Evolutionary conservation across 2,797 vertebrate genomes (phyloP).

Genomic region (Pipistrellus pygmaeus): DNA sequence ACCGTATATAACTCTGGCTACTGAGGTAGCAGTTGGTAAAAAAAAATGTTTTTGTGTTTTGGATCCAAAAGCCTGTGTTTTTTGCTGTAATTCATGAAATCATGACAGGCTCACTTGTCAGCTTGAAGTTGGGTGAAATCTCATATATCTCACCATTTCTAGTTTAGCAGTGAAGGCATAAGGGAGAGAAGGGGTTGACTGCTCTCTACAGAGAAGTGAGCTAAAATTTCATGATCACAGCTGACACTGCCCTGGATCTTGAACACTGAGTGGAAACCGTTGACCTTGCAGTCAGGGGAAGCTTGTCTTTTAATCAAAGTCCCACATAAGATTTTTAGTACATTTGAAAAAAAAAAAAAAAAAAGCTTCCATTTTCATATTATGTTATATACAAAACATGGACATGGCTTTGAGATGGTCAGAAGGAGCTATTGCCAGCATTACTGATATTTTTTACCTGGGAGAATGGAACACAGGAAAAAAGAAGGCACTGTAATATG

Average conservation of each 20-base stretch:
- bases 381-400: neutral
- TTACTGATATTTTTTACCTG: neutral
- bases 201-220: neutral
- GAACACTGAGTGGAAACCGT: neutral
- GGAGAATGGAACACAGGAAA: neutral
- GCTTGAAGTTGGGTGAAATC: neutral
- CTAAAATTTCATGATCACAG: neutral
- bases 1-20: neutral
- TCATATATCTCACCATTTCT: neutral
- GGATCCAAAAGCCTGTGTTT: neutral
- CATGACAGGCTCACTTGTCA: neutral
- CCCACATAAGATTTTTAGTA: neutral
- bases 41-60: neutral
- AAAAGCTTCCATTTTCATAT: neutral
- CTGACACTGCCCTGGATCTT: neutral
- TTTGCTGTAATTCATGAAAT: neutral
- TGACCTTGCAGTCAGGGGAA: neutral
- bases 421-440: neutral
- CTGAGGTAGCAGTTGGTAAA: neutral
- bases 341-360: neutral
- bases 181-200: neutral
- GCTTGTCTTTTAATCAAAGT: neutral
- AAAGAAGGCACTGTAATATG: neutral
- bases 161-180: neutral
- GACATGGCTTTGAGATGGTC: neutral